Base-by-base conservation (phyloP, 2,113 vertebrate genomes). In the Xiphophorus maculatus region DNA sequence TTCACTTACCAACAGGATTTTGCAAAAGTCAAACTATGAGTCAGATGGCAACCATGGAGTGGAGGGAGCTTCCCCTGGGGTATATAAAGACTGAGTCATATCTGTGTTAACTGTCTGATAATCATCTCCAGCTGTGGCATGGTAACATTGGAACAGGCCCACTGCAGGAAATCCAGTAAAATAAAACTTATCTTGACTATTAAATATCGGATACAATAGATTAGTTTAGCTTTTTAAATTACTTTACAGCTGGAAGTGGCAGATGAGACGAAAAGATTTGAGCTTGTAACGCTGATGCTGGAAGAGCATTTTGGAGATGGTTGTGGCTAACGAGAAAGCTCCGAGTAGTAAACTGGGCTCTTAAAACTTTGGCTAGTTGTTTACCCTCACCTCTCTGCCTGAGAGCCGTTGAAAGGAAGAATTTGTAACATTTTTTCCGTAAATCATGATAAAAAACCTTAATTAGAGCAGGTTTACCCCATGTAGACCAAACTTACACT, bases 81-180 rank as follows among this genome's bases (percentile, higher is more conserved):
- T 37, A 4, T 29, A 30, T 33, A 58, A 82, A 69, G 75, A 73
- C 71, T 60, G 75, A 77, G 82, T 76, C 84, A 63, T 71, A 85
- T 65, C 14, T 70, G 75, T 75, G 66, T 70, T 71, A 72, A 77
- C 88, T 84, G 73, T 67, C 8, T 79, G 88, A 92, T 92, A 87
- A 82, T 19, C 84, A 92, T 92, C 90, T 90, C 76, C 81, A 71
- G 85, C 71, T 70, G 40, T 5, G 61, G 74, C 70, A 44, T 71
- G 61, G 44, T 76, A 79, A 79, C 74, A 61, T 70, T 25, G 67
- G 66, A 66, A 76, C 25, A 74, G 82, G 80, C 73, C 83, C 54
- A 81, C 68, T 29, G 8, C 69, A 70, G 71, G 74, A 32, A 44
- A 44, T 66, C 73, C 28, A 29, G 22, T 25, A 5, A 37, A 2